Conservation (phyloP, 1,140 invertebrate species). For the Megalonaias nervosa region DNA sequence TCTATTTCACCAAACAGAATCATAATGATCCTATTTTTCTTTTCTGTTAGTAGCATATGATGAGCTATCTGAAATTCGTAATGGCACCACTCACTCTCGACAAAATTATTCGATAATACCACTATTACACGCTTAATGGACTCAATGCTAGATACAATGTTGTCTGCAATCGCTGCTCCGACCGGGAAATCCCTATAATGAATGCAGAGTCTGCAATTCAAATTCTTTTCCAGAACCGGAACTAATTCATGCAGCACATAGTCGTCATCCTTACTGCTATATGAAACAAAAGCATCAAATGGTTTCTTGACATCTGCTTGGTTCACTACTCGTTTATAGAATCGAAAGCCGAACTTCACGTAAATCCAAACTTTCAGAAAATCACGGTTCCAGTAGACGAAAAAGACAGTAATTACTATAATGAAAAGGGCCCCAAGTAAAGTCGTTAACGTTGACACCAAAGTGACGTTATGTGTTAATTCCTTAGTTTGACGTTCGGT, state of each 20-base stretch:
- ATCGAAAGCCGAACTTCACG: constrained; percentile 41
- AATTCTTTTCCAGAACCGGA: constrained; percentile 51
- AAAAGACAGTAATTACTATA: constrained; percentile 13
- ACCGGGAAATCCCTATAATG: constrained; percentile 54
- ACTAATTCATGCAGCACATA: constrained; percentile 51
- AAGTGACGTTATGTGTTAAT: background rate
- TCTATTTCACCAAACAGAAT: constrained; percentile 43
- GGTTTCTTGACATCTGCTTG: constrained; percentile 31
- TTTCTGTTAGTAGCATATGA: constrained; percentile 38
- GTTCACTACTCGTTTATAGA: constrained; percentile 14
- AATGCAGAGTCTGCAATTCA: constrained; percentile 55
- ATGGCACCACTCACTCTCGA: constrained; percentile 52
- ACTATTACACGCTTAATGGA: constrained; percentile 53
- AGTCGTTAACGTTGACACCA: constrained; percentile 28
- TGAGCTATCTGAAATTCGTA: constrained; percentile 58
- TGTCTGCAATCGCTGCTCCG: constrained; percentile 51
- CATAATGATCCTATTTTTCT: constrained; percentile 39
- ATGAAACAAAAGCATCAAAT: constrained; percentile 60
- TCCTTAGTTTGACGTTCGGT: constrained; percentile 1
- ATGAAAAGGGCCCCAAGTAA: constrained; percentile 24
- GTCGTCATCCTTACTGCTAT: constrained; percentile 52
- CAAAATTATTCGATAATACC: constrained; percentile 28
- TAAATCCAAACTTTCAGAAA: constrained; percentile 52
- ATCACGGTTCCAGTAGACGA: constrained; percentile 40
- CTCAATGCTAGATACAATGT: constrained; percentile 46